Base-by-base conservation (phyloP, 2,113 vertebrate genomes). In the Galbula dea region DNA sequence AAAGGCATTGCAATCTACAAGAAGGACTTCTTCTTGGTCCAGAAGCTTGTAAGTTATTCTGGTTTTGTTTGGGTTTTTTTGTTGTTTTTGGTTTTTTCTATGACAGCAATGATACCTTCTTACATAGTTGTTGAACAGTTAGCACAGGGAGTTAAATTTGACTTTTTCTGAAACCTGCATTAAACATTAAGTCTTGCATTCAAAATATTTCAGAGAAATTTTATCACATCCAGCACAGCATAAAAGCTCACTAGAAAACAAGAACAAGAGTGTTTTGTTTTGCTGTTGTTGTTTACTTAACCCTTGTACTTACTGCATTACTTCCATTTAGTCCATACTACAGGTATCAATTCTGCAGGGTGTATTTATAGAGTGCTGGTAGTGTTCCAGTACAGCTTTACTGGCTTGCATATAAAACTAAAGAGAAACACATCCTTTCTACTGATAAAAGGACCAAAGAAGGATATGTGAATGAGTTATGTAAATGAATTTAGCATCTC, bases 11-110 rank as follows among this genome's bases (percentile, higher is more conserved):
- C 98, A 27, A 95, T 98, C 22, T 98, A 99, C 96, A 99, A 99
- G 97, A 99, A 99, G 88, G 99, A 99, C 85, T 99, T 99, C 94
- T 99, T 99, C 97, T 98, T 99, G 97, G 99, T 99, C 95, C 99
- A 99, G 97, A 99, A 99, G 92, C 97, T 99, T 98, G 99, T 99
- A 97, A 97, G 98, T 97, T 74, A 24, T 15, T 51, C 16, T 45
- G 11, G 41, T 43, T 43, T n/a, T 49, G 24, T 23, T 54, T 23
- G 14, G 27, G 11, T 18, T 62, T 39, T 17, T n/a, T 30, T 49
- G 19, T 22, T 27, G 10, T 51, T 51, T 32, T 55, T 12, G 20
- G 12, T 41, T 63, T 15, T 34, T 71, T 74, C 34, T 11, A 29
- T 59, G 14, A 46, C 15, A 66, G 21, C n/a, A 61, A 0, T 11